These are phyloP conservation scores for Leptinotarsa rubiginosa DNA, from an alignment of 2,888 invertebrate species.

Conservation along the genomic window DNA sequence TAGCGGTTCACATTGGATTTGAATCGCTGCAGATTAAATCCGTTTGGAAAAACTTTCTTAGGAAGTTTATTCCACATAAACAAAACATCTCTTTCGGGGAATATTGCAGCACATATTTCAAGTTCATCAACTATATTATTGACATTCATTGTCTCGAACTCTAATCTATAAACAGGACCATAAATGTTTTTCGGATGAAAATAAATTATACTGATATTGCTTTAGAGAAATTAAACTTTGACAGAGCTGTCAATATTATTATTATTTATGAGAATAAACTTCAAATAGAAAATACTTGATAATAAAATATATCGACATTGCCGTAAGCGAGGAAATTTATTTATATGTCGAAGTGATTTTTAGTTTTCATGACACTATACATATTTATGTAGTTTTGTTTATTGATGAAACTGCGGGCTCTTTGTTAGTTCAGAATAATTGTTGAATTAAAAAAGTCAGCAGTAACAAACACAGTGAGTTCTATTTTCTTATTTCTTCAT, in stretches of 20 bases:
- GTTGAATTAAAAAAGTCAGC: no score
- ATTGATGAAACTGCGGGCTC: no score
- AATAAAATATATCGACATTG: neutral
- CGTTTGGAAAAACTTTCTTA: no score
- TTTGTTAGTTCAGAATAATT: no score
- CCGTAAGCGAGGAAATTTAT: neutral
- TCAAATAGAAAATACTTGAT: neutral
- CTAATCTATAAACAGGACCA: neutral
- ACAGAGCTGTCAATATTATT: neutral
- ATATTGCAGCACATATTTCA: no score
- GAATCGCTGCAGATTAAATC: no score
- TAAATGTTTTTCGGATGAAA: neutral
- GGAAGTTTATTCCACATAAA: no score
- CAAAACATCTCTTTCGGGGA: neutral
- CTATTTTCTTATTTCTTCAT: no score
- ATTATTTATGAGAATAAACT: slow-evolving; percentile 7
- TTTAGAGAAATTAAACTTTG: neutral
- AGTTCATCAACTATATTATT: neutral
- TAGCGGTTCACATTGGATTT: no score
- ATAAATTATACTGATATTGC: neutral
- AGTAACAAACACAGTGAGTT: no score
- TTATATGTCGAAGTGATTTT: neutral
- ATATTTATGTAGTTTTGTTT: no score
- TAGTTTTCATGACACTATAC: neutral
- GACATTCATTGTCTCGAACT: neutral